phyloP scores from a whole-genome alignment of 2,888 invertebrate species.

The Sminthurides aquaticus region DNA sequence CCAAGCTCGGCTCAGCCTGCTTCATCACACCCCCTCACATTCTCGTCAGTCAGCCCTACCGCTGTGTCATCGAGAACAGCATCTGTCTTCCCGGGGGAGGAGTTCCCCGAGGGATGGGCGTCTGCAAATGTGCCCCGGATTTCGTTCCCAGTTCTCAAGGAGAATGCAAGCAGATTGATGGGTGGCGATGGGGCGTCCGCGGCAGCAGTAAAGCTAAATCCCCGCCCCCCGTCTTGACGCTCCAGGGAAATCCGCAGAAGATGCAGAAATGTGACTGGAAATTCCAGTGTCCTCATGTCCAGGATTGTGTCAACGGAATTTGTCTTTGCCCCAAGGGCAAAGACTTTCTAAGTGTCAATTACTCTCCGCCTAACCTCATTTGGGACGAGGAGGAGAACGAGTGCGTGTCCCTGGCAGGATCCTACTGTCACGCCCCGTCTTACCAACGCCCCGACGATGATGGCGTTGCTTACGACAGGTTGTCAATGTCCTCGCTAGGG shows the following conservation, averaged over 20 bases:
- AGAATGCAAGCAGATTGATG: not conserved
- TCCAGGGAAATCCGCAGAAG: not conserved
- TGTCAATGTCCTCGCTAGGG: not conserved
- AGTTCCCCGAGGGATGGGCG: not conserved
- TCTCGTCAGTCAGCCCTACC: conserved; percentile 9
- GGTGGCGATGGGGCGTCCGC: not conserved
- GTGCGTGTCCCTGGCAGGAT: conserved; percentile 6
- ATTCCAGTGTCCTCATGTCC: conserved; percentile 12
- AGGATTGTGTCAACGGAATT: conserved; percentile 5
- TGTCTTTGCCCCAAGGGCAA: conserved; percentile 8
- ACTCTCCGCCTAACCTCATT: not conserved
- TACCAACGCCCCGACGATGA: not conserved
- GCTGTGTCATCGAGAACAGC: conserved; percentile 3
- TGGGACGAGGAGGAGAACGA: conserved; percentile 8
- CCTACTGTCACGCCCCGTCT: conserved; percentile 4
- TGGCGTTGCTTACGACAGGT: not conserved
- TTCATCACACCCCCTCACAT: conserved; percentile 1
- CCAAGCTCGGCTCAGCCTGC: conserved; percentile 10
- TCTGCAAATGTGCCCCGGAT: not conserved
- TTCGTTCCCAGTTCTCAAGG: not conserved
- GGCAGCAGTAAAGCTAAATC: not conserved
- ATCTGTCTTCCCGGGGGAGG: conserved; percentile 1
- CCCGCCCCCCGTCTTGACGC: not conserved
- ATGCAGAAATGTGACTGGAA: conserved; percentile 2
- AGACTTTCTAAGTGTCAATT: not conserved